Conservation (phyloP, 2,888 invertebrate genomes). For the Chalcosyrphus nemorum region DNA sequence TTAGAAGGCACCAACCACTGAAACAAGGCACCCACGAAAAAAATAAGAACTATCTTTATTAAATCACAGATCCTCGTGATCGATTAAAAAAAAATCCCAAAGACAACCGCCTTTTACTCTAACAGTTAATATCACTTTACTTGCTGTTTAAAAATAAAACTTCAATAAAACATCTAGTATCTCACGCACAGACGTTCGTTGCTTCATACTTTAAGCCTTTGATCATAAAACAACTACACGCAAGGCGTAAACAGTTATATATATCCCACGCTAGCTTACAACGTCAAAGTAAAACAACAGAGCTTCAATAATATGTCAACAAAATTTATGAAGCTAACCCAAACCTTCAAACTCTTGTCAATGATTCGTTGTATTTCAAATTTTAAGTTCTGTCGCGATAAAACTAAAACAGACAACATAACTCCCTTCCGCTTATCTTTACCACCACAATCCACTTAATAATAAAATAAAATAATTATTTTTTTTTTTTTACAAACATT, state of each 20-base stretch:
- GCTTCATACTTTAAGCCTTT: background rate
- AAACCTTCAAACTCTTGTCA: background rate
- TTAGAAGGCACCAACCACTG: no score
- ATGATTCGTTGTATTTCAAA: background rate
- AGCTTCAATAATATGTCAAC: background rate
- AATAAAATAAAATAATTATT: background rate
- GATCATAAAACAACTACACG: no score
- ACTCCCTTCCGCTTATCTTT: background rate
- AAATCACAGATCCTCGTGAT: no score
- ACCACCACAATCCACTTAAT: constrained; percentile 3
- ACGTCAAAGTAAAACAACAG: background rate
- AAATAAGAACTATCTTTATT: no score
- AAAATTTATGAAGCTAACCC: background rate
- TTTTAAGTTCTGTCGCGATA: background rate
- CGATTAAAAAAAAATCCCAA: no score
- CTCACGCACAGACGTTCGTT: no score
- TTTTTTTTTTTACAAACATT: background rate
- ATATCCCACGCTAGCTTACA: background rate
- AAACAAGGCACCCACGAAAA: no score
- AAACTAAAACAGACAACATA: background rate
- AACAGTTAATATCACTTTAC: no score
- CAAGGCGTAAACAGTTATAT: background rate
- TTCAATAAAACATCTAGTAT: no score
- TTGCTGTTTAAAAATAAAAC: no score
- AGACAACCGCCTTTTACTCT: no score